These are phyloP conservation scores for Coenobita brevimanus DNA, from an alignment of 1,140 invertebrate species.

Conservation along the genomic window DNA sequence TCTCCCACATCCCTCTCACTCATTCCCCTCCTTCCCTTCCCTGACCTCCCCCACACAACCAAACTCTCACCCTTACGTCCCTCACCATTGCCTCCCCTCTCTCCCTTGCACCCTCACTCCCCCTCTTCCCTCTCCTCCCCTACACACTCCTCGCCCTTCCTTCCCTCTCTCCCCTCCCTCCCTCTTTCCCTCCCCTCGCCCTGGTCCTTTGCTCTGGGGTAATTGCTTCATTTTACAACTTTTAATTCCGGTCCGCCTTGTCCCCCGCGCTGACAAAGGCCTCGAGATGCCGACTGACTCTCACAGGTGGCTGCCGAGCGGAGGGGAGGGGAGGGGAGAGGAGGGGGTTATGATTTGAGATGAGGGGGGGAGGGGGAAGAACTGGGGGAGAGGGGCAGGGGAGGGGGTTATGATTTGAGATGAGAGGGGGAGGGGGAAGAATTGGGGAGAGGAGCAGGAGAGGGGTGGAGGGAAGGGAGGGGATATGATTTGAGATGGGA, in stretches of 20 bases:
- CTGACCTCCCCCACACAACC: too few relatives aligned
- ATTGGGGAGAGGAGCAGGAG: neutral
- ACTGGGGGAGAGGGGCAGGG: neutral
- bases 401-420: slow-evolving; percentile 16
- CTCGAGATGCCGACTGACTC: neutral
- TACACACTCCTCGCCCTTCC: too few relatives aligned
- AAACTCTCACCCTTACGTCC: too few relatives aligned
- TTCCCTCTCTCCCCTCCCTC: too few relatives aligned
- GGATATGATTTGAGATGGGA: neutral
- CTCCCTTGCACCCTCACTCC: too few relatives aligned
- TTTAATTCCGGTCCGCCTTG: slow-evolving; percentile 20
- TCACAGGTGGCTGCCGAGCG: neutral
- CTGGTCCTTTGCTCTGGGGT: neutral
- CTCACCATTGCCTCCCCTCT: too few relatives aligned
- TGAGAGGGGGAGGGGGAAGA: neutral
- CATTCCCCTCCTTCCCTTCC: too few relatives aligned
- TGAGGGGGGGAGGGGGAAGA: neutral
- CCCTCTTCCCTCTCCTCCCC: too few relatives aligned
- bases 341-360: too few relatives aligned
- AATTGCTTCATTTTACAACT: slow-evolving; percentile 61
- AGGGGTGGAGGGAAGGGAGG: neutral
- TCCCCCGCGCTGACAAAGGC: neutral
- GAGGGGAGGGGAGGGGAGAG: neutral
- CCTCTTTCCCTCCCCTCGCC: neutral
- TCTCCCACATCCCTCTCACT: neutral